Evolutionary conservation across 2,113 vertebrate genomes (phyloP), one percentile per base, ranked within the genome.

Genomic region (Erythrocercus mccallii): DNA sequence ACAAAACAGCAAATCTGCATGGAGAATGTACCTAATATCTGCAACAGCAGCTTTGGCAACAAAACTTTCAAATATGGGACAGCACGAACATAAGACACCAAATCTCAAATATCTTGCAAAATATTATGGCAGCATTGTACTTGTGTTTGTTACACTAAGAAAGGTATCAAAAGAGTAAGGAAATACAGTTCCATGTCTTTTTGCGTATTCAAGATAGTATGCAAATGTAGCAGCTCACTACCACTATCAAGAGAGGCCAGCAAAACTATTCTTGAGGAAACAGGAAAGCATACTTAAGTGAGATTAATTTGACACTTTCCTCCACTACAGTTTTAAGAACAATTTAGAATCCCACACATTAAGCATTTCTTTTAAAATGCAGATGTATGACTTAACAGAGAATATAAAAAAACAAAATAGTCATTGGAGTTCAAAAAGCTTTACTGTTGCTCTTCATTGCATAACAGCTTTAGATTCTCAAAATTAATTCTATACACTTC

Each of bases 211-310:
- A 65, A 73, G 76, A 88, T 2, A 45, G 28, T 5, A 58, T 6
- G 20, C 40, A 94, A 68, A 72, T 12, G 3, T 11, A 90, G 42
- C 4, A 3, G 64, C 80, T 92, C 61, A 77, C 72, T 66, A 72
- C 58, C 71, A 69, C 92, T 95, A 95, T 92, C 95, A 78, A 93
- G 54, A 88, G 53, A 88, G 66, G 31, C 51, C 95, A 96, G 91
- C 58, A 85, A 83, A 92, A 91, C 45, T 51, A 22, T 65, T 71
- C 66, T 60, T 68, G 51, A 88, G 40, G 77, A 94, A 94, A 95
- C 92, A 96, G 92, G 93, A 95, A 92, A 88, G 48, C 90, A 76
- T 45, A 71, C 40, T 88, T 51, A 44, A 94, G 23, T 40, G 40
- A 96, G 80, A 95, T 93, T 76, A 95, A 93, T 83, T 64, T 72